These are phyloP conservation scores for Melinaea marsaeus DNA, from an alignment of 2,888 invertebrate genomes.

Conservation along the genomic window DNA sequence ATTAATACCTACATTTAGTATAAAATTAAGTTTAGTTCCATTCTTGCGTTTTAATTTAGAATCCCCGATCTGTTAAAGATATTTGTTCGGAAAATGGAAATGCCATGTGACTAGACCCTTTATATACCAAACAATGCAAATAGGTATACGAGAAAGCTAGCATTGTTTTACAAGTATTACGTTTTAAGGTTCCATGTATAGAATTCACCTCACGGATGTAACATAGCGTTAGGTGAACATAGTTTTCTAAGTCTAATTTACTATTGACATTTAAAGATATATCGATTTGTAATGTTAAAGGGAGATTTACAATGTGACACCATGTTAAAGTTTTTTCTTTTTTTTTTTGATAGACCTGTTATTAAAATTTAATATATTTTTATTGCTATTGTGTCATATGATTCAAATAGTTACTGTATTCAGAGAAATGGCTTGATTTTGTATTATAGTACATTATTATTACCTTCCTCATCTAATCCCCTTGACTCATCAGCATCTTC, in stretches of 20 bases:
- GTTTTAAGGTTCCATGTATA: constrained; percentile 20
- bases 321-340: too few relatives aligned
- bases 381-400: too few relatives aligned
- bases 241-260: constrained; percentile 17
- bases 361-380: too few relatives aligned
- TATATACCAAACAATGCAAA: constrained; percentile 17
- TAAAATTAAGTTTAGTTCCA: too few relatives aligned
- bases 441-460: constrained; percentile 14
- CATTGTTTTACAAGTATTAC: constrained; percentile 26
- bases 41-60: too few relatives aligned
- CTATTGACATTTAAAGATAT: constrained; percentile 3
- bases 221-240: constrained; percentile 19
- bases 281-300: background rate
- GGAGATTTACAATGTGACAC: background rate
- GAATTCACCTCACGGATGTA: constrained; percentile 17
- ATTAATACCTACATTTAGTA: too few relatives aligned
- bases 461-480: constrained; percentile 71
- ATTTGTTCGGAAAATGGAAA: background rate
- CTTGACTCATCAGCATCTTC: constrained; percentile 61
- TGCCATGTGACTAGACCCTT: constrained; percentile 4
- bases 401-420: background rate
- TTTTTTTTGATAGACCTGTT: too few relatives aligned
- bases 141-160: constrained; percentile 27
- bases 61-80: background rate
- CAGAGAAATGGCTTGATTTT: background rate